Evolutionary conservation across 2,888 invertebrate species (phyloP), one percentile per base, ranked within the genome.

Genomic region (Lycophotia porphyrea): DNA sequence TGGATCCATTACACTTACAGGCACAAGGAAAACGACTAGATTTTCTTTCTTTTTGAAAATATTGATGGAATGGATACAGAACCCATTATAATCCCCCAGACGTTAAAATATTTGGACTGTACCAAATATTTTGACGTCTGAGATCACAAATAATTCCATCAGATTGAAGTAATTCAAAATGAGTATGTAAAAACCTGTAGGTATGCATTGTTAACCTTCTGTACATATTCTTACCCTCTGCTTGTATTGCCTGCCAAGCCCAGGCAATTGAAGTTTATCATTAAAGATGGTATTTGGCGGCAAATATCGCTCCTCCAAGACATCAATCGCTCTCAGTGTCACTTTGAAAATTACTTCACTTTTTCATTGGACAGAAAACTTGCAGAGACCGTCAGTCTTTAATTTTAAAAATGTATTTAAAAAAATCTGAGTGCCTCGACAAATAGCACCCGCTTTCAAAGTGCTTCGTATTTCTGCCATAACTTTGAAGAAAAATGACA

Each of bases 261-360:
- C 24, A 70, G 18, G 63, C 74, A 74, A 52, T 81, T 78, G 69
- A 85, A 73, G 58, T 60, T 67, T 64, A 69, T 61, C 63, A 73
- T 77, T 80, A 75, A 61, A 39, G 63, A 64, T 66, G 69, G 63
- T 70, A 73, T 83, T 84, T 82, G 67, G 76, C 67, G 69, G 31
- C 78, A 80, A 84, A 66, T 31, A 44, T 77, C 47, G 39, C 71
- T 76, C 31, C 71, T 76, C 31, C 64, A 64, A 64, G 55, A 64
- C 81, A 67, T 78, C 64, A 69, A 80, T 80, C 71, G 47, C 36
- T 81, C 49, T 58, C 8, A 58, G 21, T 58, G 11, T 52, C 36
- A 42, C 65, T 47, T 61, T 1, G 24, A 58, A 67, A 75, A 68
- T 58, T 60, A 80, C 69, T 52, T 21, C 24, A 13, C 71, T 74